Evolutionary conservation across 2,797 vertebrate species (phyloP).

Genomic region (Etheostoma nigrum): DNA sequence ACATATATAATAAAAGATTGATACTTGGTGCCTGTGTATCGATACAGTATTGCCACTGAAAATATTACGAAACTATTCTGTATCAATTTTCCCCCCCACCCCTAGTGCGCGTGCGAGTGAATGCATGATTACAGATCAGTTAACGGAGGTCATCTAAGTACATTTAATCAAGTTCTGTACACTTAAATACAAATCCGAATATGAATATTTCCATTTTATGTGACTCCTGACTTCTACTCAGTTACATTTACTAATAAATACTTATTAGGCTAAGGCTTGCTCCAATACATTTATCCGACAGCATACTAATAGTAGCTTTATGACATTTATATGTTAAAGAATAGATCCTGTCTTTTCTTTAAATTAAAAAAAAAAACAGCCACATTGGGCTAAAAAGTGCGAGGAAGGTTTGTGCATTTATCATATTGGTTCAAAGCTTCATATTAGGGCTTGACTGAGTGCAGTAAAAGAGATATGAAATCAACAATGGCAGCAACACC

Average conservation of each 20-base stretch:
- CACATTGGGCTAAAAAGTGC: not conserved
- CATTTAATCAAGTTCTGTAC: too few relatives aligned
- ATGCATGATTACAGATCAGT: too few relatives aligned
- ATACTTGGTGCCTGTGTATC: too few relatives aligned
- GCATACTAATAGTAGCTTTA: not conserved
- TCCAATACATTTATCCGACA: not conserved
- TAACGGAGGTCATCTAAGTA: too few relatives aligned
- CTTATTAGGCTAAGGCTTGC: not conserved
- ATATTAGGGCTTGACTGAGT: constrained; percentile 2
- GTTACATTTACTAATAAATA: not conserved
- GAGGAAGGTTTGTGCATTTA: not conserved
- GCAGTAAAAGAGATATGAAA: constrained; percentile 34
- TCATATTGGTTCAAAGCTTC: not conserved
- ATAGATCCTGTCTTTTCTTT: not conserved
- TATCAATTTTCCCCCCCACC: too few relatives aligned
- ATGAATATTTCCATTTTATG: not conserved
- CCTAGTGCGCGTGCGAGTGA: too few relatives aligned
- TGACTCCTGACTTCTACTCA: not conserved
- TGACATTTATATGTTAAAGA: not conserved
- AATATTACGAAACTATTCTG: too few relatives aligned
- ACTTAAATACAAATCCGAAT: not conserved
- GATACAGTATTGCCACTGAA: too few relatives aligned
- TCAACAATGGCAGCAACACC: constrained; percentile 36
- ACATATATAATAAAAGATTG: too few relatives aligned
- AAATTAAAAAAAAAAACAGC: not conserved